phyloP scores from a whole-genome alignment of 2,888 invertebrate genomes.

The Stomorhina lunata region DNA sequence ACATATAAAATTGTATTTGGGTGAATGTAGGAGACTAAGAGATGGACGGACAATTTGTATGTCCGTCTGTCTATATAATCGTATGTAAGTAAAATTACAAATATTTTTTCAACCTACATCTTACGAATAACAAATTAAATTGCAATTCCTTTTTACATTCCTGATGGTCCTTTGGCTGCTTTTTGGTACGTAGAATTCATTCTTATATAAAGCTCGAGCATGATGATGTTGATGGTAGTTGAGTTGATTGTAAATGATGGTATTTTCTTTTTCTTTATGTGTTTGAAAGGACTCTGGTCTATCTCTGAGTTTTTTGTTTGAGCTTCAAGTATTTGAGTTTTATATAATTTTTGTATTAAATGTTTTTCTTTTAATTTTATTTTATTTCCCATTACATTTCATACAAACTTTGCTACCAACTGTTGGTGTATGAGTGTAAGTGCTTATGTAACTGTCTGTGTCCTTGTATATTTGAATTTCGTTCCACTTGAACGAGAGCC shows the following conservation, averaged over 20 bases:
- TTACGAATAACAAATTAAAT: conserved; percentile 62
- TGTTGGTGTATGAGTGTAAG: neutral
- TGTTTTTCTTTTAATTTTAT: conserved; percentile 57
- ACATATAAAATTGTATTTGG: neutral
- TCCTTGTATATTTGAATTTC: neutral
- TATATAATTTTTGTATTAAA: conserved; percentile 55
- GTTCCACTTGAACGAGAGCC: conserved; percentile 50
- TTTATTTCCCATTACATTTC: conserved; percentile 32
- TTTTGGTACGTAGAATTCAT: neutral
- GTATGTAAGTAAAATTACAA: conserved; percentile 27
- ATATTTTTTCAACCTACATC: conserved; percentile 38
- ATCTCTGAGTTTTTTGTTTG: neutral
- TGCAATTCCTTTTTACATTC: conserved; percentile 58
- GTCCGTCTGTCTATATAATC: neutral
- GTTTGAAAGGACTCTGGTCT: neutral
- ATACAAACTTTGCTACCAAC: conserved; percentile 22
- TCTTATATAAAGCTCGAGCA: neutral
- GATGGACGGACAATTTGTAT: no score
- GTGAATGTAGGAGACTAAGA: no score
- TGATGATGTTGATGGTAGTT: neutral
- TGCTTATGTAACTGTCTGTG: neutral
- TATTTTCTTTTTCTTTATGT: neutral
- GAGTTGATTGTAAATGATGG: conserved; percentile 10
- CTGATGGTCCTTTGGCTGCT: conserved; percentile 33
- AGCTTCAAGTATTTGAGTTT: conserved; percentile 33